Base-by-base conservation (phyloP, 2,113 vertebrate species). In the Paralichthys olivaceus region DNA sequence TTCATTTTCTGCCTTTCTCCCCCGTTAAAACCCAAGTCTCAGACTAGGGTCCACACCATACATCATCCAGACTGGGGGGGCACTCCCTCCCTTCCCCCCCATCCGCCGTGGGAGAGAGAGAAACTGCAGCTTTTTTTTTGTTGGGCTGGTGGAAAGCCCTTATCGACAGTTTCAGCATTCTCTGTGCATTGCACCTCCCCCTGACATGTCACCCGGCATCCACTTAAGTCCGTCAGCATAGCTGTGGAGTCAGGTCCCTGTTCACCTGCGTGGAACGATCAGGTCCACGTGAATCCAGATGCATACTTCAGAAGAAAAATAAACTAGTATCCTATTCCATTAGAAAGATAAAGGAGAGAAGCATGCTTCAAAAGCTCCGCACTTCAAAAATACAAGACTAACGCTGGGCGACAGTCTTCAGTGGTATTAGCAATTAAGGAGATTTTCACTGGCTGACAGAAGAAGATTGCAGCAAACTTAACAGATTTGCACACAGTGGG, bases 1-100 rank as follows among this genome's bases (percentile, higher is more conserved):
- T 88, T 88, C 87, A 90, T 91, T 91, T 92, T 87, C 80, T 85
- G 80, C 87, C 83, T 85, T 85, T 86, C 87, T 86, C 84, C 80
- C 70, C 12, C 22, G 75, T 86, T 88, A 87, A 91, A 89, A 70
- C 80, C 60, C 61, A 66, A 84, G 87, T 89, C 86, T 70, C 81
- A 85, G 81, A 62, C 87, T 57, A 58, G 66, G 65, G 86, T 92
- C 90, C 75, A 80, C 87, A 85, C 85, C 90, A 92, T 95, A 94
- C 91, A 94, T 95, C 93, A 95, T 93, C 87, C 74, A 76, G 84
- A 84, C 77, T 78, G 78, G 61, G 53, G 4, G 1, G 51, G 25
- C 66, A 65, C 51, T 63, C 67, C 62, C 64, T 73, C 69, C 80
- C 75, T 53, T 75, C 66, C 70, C 73, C 82, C 72, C 43, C 26